These are phyloP conservation scores for Oryzias sinensis DNA, from an alignment of 2,797 vertebrate species.

Conservation along the genomic window DNA sequence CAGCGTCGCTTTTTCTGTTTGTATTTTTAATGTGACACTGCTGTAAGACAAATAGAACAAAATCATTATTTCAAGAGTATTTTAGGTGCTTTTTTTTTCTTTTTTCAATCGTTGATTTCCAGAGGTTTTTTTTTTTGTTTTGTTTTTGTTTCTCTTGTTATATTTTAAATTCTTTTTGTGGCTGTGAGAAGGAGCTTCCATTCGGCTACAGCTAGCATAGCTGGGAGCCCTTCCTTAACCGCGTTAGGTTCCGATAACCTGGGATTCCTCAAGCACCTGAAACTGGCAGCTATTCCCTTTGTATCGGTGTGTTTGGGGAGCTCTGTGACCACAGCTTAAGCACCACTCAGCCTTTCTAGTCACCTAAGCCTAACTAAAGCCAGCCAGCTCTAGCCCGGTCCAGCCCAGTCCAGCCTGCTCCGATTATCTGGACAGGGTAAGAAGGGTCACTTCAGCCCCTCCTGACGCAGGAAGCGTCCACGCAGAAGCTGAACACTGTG, in stretches of 20 bases:
- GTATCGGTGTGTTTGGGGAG: conserved; percentile 76
- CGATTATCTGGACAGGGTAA: conserved; percentile 85
- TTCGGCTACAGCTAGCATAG: conserved; percentile 58
- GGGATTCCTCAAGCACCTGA: conserved; percentile 74
- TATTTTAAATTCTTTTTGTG: conserved; percentile 60
- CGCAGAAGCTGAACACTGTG: rapidly evolving
- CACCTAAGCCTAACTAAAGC: conserved; percentile 79
- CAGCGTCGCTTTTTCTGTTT: conserved; percentile 38
- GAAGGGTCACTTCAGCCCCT: background rate
- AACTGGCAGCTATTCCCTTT: conserved; percentile 82
- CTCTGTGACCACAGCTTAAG: conserved; percentile 75
- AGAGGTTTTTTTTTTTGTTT: conserved; percentile 60
- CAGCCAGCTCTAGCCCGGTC: conserved; percentile 73
- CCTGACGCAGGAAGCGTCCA: background rate
- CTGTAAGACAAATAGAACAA: conserved; percentile 51
- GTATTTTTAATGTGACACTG: conserved; percentile 76
- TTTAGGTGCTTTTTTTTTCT: conserved; percentile 38
- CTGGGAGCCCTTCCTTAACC: conserved; percentile 60
- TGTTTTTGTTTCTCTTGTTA: conserved; percentile 62
- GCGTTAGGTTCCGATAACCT: conserved; percentile 72
- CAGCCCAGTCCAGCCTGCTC: conserved; percentile 82
- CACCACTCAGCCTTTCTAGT: conserved; percentile 81
- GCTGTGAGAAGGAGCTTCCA: conserved; percentile 77
- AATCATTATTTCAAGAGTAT: conserved; percentile 60
- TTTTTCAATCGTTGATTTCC: conserved; percentile 65